Percentiles rank a stretch among this genome's conserved stretches.
Conservation (phyloP, 2,113 vertebrate genomes). For the Aix galericulata region DNA sequence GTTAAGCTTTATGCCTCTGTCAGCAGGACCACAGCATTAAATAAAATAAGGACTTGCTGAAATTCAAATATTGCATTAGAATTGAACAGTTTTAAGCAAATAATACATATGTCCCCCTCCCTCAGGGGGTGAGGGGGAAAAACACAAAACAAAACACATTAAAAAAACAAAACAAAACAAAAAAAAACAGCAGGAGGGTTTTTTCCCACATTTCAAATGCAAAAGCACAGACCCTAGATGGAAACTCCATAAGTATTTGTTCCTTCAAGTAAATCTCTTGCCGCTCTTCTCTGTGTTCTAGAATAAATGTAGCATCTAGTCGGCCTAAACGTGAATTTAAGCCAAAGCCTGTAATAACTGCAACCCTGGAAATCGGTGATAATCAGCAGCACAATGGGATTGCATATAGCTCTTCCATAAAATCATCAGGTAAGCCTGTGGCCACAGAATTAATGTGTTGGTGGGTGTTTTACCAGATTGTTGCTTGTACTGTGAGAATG, state of each 20-base stretch:
- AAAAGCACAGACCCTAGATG: background rate
- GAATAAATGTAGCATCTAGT: conserved; percentile 82
- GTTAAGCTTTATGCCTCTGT: conserved; percentile 24
- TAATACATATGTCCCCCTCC: accelerated
- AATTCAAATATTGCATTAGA: background rate
- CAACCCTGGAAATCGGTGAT: conserved; percentile 76
- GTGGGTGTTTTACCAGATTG: background rate
- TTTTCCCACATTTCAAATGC: background rate
- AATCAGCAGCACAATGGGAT: conserved; percentile 84
- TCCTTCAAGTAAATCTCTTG: background rate
- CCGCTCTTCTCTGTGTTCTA: conserved; percentile 60
- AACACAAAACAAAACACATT: no score
- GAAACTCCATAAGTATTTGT: background rate
- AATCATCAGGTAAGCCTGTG: conserved; percentile 79
- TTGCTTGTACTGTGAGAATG: background rate
- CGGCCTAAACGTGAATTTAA: conserved; percentile 85
- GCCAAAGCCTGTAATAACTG: conserved; percentile 78
- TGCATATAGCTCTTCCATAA: conserved; percentile 76
- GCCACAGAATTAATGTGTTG: background rate
- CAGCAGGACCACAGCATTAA: background rate
- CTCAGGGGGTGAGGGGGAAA: no score
- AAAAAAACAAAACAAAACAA: background rate
- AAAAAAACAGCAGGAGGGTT: background rate
- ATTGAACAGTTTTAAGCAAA: background rate
- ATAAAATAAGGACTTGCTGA: background rate